Base-by-base conservation (phyloP, 2,113 vertebrate genomes). In the Daubentonia madagascariensis region DNA sequence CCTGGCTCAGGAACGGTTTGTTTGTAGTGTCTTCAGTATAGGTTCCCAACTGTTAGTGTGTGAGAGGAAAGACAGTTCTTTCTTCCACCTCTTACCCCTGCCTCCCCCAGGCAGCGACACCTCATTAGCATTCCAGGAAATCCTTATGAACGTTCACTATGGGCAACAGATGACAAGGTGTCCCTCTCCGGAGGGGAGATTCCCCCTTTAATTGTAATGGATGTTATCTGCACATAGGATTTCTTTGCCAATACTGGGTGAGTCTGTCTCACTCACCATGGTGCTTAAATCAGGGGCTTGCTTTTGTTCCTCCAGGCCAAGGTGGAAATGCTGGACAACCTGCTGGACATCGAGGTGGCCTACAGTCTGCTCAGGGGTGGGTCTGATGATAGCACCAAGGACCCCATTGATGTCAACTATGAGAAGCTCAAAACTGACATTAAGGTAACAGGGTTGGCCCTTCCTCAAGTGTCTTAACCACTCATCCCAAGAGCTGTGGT, bases 281-380 rank as follows among this genome's bases (percentile, higher is more conserved):
- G 43, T 59, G 16, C 75, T 70, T 91, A 61, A n/a, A 35, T 85
- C 63, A 1, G 28, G 0, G 32, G 23, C 59, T n/a, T 80, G 17
- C 6, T 13, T 17, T 63, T 91, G 65, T 52, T 54, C 96, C 61
- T 89, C 40, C 76, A 99, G 99, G 99, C 99, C 96, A 99, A 99
- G 98, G 99, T 99, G 43, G 99, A 99, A 97, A 99, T 99, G 99
- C 97, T 99, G 98, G 99, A 99, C 99, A 99, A 99, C 98, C 98
- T 99, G 97, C 98, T 99, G 98, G 99, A 99, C 95, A 99, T 99
- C 5, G 99, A 99, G 96, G 99, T 99, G 93, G 99, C 99, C 16
- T 99, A 99, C 98, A 99, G 99, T 96, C 98, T 99, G 90, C 99
- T 99, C 88, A 99, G 99, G 96, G 99, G 99, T 91, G 99, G 99